Conservation (phyloP, 2,888 invertebrate genomes). For the Nemotelus pantherinus region DNA sequence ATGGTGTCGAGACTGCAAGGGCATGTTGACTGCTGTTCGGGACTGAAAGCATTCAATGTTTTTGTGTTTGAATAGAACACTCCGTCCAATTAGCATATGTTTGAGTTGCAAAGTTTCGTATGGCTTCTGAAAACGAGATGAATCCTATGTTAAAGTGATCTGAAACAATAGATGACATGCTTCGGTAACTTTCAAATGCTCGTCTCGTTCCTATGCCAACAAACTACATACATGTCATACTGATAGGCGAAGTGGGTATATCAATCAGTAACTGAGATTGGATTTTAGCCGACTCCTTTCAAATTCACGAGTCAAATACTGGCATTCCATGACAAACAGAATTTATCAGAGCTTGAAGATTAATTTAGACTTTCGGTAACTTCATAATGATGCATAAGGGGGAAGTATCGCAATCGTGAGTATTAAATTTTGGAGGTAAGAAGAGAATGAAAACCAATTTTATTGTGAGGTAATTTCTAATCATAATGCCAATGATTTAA, state of each 20-base stretch:
- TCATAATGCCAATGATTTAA: too few species aligned
- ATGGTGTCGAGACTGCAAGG: background rate
- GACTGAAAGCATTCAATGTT: background rate
- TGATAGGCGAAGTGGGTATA: slow-evolving; percentile 21
- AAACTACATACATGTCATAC: too few species aligned
- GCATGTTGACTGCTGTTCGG: background rate
- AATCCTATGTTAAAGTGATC: slow-evolving; percentile 14
- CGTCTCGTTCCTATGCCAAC: background rate
- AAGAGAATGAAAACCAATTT: too few species aligned
- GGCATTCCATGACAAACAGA: slow-evolving; percentile 27
- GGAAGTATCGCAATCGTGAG: too few species aligned
- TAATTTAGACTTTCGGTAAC: slow-evolving; percentile 8
- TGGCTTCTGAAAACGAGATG: slow-evolving; percentile 29
- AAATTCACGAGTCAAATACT: slow-evolving; percentile 20
- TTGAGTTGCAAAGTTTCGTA: slow-evolving; percentile 34
- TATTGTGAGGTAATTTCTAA: too few species aligned
- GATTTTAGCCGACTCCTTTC: slow-evolving; percentile 27
- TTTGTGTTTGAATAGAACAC: slow-evolving; percentile 38
- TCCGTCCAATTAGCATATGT: slow-evolving; percentile 38
- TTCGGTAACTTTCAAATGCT: slow-evolving; percentile 29
- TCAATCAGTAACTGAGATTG: slow-evolving; percentile 24
- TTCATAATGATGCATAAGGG: too few species aligned
- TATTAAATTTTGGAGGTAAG: too few species aligned
- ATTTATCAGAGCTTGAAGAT: slow-evolving; percentile 37
- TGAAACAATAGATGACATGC: slow-evolving; percentile 37